phyloP scores from a whole-genome alignment of 1,140 invertebrate species.

The Schlechtendalia chinensis region DNA sequence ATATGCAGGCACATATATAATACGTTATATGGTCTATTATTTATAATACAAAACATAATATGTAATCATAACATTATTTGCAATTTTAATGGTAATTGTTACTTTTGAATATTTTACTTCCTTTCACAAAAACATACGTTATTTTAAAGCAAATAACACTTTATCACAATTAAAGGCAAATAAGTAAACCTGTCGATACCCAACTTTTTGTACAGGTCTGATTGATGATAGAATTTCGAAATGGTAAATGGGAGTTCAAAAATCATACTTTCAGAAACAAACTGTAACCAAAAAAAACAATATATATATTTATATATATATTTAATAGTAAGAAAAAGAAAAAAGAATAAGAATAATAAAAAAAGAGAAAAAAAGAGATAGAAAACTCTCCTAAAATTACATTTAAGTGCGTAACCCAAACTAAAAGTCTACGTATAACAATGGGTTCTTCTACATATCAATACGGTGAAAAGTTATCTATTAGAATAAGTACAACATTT shows the following conservation, averaged over 20 bases:
- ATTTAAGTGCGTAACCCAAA: conserved; percentile 36
- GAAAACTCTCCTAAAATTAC: conserved; percentile 38
- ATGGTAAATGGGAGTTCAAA: conserved; percentile 29
- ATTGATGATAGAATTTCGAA: conserved; percentile 41
- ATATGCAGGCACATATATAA: too few relatives aligned
- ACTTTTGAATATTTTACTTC: neutral
- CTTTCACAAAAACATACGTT: neutral
- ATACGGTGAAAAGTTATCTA: conserved; percentile 28
- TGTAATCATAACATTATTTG: too few relatives aligned
- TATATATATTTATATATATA: too few relatives aligned
- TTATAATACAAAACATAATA: too few relatives aligned
- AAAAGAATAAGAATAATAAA: neutral
- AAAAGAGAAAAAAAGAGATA: conserved; percentile 6
- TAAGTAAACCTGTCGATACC: conserved; percentile 30
- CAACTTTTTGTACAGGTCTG: conserved; percentile 37
- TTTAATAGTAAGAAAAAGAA: conserved; percentile 1
- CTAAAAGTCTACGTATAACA: conserved; percentile 29
- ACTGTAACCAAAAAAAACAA: conserved; percentile 28
- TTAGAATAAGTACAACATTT: conserved; percentile 37
- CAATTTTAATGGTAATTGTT: too few relatives aligned
- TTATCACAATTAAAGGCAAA: conserved; percentile 40
- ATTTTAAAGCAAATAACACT: conserved; percentile 10
- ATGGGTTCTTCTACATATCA: conserved; percentile 17
- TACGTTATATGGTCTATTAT: too few relatives aligned
- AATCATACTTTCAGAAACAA: conserved; percentile 30